These are phyloP conservation scores for Trogon melanurus DNA, from an alignment of 2,113 vertebrate species.

Conservation along the genomic window DNA sequence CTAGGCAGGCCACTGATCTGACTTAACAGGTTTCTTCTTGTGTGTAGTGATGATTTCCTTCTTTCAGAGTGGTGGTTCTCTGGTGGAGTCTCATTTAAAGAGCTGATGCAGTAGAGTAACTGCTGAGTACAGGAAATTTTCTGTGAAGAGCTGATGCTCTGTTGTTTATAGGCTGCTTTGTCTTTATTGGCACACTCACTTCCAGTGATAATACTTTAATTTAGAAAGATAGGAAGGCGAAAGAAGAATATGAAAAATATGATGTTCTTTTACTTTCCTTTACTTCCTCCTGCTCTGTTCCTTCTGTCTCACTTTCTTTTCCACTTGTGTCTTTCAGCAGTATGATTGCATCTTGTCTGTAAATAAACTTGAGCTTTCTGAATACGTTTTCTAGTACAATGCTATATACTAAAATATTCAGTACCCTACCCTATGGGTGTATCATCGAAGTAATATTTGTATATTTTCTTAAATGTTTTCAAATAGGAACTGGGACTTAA, in stretches of 20 bases:
- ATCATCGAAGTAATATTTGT: background rate
- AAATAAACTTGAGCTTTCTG: background rate
- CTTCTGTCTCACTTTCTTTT: background rate
- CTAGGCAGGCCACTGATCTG: background rate
- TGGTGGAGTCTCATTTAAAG: background rate
- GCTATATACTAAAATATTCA: background rate
- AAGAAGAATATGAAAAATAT: background rate
- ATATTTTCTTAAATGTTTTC: background rate
- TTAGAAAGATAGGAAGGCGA: background rate
- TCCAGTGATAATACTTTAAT: background rate
- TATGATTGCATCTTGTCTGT: background rate
- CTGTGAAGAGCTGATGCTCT: background rate
- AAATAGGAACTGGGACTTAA: accelerated
- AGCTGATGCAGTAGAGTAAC: background rate
- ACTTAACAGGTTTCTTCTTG: background rate
- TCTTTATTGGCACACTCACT: background rate
- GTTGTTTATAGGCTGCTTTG: background rate
- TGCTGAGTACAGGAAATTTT: background rate
- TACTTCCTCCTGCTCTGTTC: background rate
- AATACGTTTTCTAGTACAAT: background rate
- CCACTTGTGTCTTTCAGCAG: background rate
- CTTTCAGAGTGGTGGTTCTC: background rate
- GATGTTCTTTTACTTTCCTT: background rate
- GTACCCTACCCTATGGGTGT: background rate
- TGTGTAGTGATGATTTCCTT: background rate